phyloP scores from a whole-genome alignment of 1,140 invertebrate genomes.

The Drosophila mojavensis region DNA sequence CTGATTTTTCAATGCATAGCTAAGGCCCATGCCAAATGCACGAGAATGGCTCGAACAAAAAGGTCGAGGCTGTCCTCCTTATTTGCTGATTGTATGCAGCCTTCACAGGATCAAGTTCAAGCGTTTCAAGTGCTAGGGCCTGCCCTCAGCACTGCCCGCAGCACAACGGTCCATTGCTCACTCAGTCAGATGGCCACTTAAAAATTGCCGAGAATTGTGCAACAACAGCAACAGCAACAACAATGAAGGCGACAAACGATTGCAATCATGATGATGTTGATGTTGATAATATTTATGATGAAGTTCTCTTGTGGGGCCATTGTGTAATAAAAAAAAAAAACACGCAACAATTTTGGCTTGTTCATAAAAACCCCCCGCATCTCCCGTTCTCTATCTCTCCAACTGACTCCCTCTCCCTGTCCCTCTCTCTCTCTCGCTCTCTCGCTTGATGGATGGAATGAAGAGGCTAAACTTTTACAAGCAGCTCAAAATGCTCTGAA shows the following conservation, averaged over 20 bases:
- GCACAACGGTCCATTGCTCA: conserved; percentile 3
- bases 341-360: conserved; percentile 14
- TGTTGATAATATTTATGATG: conserved; percentile 25
- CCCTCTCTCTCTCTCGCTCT: too few species aligned
- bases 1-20: conserved; percentile 22
- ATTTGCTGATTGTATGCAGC: conserved; percentile 65
- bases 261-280: conserved; percentile 12
- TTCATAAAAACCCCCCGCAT: conserved; percentile 5
- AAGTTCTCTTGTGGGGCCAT: conserved; percentile 53
- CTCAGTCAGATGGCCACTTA: conserved; percentile 52
- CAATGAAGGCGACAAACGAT: conserved; percentile 21
- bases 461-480: conserved; percentile 16
- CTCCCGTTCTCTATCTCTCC: too few species aligned
- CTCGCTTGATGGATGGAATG: background rate
- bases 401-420: too few species aligned
- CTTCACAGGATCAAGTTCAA: conserved; percentile 73
- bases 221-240: conserved; percentile 27
- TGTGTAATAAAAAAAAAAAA: conserved; percentile 33
- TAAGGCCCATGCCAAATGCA: conserved; percentile 17
- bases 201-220: conserved; percentile 62
- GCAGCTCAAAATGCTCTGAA: background rate
- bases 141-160: too few species aligned
- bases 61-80: conserved; percentile 45
- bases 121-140: conserved; percentile 38
- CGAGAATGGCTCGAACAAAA: conserved; percentile 9